Base-by-base conservation (phyloP, 2,888 invertebrate species). In the Xylophagus ater region DNA sequence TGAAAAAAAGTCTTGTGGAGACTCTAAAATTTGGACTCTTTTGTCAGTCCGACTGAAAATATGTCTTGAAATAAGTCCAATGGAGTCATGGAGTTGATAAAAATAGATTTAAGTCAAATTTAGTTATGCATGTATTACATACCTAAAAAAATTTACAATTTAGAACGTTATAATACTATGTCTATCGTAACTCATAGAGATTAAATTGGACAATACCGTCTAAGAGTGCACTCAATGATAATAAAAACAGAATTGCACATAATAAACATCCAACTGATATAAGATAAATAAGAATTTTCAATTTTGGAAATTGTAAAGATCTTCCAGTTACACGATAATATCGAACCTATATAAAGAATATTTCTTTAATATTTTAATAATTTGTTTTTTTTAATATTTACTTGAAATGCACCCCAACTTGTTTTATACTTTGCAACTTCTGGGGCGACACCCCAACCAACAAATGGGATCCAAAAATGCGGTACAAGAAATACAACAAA, bases 381-480 rank as follows among this genome's bases (percentile, higher is more conserved):
- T 4, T n/a, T 2, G 6, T n/a, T 8, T 20, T 10, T 32, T n/a
- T 28, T 26, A 28, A 33, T 20, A 12, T 24, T 66, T 53, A 77
- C 71, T 64, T 79, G 79, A 61, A 77, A 78, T 46, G 68, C 69
- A 14, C 73, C 75, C 78, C 78, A 79, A 46, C 70, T 74, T 31
- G 77, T 76, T 60, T 78, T 79, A 55, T 79, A 78, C 47, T 73
- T 71, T 40, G 77, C 77, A 4, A 78, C 78, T 57, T 78, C 74
- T 29, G 68, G 67, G 1, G 78, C 79, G 17, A 78, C 78, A 1
- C 78, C 76, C 78, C 78, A 78, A 1, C 78, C 78, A 10, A 77
- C 75, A 51, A 74, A 78, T 0, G 78, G 78, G 30, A 77, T 75
- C 74, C 75, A 77, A 58, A 79, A 79, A 53, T 78, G 78, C 0